phyloP scores from a whole-genome alignment of 2,888 invertebrate species.

The Euplagia quadripunctaria region DNA sequence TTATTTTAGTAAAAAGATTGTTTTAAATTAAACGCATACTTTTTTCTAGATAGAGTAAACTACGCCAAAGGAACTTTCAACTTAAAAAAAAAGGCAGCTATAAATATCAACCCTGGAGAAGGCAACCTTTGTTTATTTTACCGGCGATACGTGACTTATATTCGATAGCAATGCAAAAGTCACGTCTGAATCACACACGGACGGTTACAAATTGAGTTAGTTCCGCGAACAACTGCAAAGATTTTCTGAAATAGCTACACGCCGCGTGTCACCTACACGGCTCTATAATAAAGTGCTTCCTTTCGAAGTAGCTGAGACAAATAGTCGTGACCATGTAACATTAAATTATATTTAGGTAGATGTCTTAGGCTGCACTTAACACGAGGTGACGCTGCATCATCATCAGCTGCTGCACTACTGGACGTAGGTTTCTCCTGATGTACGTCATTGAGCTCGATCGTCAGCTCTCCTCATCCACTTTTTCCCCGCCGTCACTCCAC shows the following conservation, averaged over 20 bases:
- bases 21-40: too few relatives aligned
- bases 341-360: background rate
- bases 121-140: constrained; percentile 4
- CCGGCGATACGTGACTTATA: constrained; percentile 21
- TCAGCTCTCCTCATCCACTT: too few relatives aligned
- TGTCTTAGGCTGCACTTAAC: background rate
- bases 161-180: constrained; percentile 1
- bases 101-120: too few relatives aligned
- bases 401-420: too few relatives aligned
- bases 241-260: constrained; percentile 9
- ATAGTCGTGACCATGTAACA: background rate
- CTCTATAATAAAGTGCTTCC: background rate
- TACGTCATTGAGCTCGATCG: too few relatives aligned
- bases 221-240: constrained; percentile 22
- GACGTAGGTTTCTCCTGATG: too few relatives aligned
- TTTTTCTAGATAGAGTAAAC: too few relatives aligned
- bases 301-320: background rate
- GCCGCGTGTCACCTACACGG: background rate
- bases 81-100: too few relatives aligned
- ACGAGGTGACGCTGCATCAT: too few relatives aligned
- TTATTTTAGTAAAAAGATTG: too few relatives aligned
- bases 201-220: constrained; percentile 21
- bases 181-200: constrained; percentile 5
- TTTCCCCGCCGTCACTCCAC: too few relatives aligned
- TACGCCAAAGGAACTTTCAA: too few relatives aligned